These are phyloP conservation scores for Biston betularia DNA, from an alignment of 2,888 invertebrate genomes.

Conservation along the genomic window DNA sequence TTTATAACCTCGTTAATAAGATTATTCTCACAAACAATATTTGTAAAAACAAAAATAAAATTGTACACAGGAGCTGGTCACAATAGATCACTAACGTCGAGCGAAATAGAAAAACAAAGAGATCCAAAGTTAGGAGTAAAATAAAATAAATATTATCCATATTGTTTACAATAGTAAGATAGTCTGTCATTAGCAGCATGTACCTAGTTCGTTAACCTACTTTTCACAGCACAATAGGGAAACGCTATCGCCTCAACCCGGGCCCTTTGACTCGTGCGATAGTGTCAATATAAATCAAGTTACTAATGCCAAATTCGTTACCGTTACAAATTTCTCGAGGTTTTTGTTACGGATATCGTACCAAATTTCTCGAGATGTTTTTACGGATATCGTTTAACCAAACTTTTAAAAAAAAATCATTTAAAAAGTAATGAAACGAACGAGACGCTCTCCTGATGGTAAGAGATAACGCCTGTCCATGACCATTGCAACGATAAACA, in stretches of 20 bases:
- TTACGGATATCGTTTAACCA: too few species aligned
- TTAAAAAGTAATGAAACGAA: too few species aligned
- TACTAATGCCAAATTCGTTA: conserved; percentile 58
- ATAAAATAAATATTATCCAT: background rate
- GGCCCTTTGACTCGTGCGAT: conserved; percentile 72
- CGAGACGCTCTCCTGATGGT: too few species aligned
- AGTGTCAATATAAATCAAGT: conserved; percentile 61
- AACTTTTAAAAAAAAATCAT: too few species aligned
- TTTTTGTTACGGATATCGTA: too few species aligned
- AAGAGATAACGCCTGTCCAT: too few species aligned
- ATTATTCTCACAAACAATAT: too few species aligned
- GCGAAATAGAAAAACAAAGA: background rate
- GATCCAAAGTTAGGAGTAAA: background rate
- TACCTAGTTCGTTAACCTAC: conserved; percentile 65
- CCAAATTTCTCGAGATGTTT: too few species aligned
- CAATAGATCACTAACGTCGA: background rate
- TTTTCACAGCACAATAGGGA: conserved; percentile 61
- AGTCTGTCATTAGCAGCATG: conserved; percentile 21
- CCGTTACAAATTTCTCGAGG: conserved; percentile 31
- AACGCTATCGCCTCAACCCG: conserved; percentile 65
- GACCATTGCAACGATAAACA: too few species aligned
- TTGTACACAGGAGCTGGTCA: background rate
- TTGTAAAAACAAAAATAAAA: background rate
- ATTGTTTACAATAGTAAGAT: conserved; percentile 25
- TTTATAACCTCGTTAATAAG: too few species aligned